phyloP scores from a whole-genome alignment of 2,113 vertebrate species.

The Podilymbus podiceps region DNA sequence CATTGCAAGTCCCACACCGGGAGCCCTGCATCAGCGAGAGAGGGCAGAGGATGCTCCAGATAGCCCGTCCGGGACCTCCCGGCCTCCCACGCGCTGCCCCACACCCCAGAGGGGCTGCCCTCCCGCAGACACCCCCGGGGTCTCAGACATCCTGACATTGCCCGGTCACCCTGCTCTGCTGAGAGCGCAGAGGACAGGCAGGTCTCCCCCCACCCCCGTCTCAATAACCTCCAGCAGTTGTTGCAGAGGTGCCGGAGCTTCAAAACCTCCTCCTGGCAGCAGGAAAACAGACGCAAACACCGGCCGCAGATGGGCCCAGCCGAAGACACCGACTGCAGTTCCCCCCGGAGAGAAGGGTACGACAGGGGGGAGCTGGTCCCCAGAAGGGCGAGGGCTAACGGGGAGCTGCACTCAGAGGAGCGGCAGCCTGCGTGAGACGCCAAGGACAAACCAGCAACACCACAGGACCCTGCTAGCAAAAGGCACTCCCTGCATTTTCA shows the following conservation, averaged over 20 bases:
- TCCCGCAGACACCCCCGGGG: accelerated
- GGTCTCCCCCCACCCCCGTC: neutral
- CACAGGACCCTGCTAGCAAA: accelerated
- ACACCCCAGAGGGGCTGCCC: neutral
- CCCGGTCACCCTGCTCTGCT: neutral
- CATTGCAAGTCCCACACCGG: accelerated
- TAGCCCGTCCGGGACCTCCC: accelerated
- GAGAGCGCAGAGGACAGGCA: neutral
- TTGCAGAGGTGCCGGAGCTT: neutral
- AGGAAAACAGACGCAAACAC: neutral
- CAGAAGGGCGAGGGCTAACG: neutral
- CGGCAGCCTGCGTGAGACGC: accelerated
- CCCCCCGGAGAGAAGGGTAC: no score
- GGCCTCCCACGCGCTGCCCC: neutral
- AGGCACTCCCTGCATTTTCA: accelerated
- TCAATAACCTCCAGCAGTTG: neutral
- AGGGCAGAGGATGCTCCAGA: neutral
- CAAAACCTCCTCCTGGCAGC: neutral
- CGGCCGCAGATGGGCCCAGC: neutral
- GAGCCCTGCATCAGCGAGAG: neutral
- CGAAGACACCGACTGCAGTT: accelerated
- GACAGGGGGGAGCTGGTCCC: neutral
- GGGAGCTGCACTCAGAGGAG: neutral
- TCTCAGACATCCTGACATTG: neutral
- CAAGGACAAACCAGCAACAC: neutral